Conservation (phyloP, 64 coral and sea anemone genomes). For the Anthopleura sola region DNA sequence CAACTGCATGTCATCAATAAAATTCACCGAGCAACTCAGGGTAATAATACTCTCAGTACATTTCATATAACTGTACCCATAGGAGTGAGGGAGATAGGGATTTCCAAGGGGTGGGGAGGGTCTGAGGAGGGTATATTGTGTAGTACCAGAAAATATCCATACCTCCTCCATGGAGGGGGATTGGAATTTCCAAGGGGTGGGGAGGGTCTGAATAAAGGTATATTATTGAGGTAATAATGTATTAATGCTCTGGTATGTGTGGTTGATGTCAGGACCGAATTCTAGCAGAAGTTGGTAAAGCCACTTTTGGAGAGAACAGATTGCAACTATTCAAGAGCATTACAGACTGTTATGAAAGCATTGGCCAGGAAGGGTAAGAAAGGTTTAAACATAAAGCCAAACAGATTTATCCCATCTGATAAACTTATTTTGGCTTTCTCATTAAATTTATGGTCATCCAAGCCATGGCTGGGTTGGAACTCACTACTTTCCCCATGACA, state of each 20-base stretch:
- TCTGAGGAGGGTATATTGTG: background rate
- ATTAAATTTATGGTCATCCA: too few relatives aligned
- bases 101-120: background rate
- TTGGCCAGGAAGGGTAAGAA: conserved; percentile 78
- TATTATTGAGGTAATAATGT: too few relatives aligned
- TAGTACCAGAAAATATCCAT: background rate
- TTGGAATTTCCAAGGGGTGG: too few relatives aligned
- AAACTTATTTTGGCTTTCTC: too few relatives aligned
- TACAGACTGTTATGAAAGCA: conserved; percentile 62
- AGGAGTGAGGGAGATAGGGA: background rate
- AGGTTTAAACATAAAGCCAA: background rate
- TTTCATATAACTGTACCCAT: too few relatives aligned
- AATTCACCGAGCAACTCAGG: conserved; percentile 85
- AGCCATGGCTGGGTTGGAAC: too few relatives aligned
- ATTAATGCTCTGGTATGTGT: background rate
- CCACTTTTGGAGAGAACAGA: conserved; percentile 82
- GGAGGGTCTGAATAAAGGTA: too few relatives aligned
- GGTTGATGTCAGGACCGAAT: conserved; percentile 63
- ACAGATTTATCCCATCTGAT: background rate
- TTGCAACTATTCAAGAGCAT: conserved; percentile 71
- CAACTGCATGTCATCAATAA: conserved; percentile 71
- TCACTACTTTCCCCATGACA: too few relatives aligned
- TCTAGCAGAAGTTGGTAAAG: conserved; percentile 59
- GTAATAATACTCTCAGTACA: conserved; percentile 21
- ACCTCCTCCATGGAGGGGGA: too few relatives aligned